phyloP scores from a whole-genome alignment of 2,797 vertebrate species.

The Gymnocypris eckloni region DNA sequence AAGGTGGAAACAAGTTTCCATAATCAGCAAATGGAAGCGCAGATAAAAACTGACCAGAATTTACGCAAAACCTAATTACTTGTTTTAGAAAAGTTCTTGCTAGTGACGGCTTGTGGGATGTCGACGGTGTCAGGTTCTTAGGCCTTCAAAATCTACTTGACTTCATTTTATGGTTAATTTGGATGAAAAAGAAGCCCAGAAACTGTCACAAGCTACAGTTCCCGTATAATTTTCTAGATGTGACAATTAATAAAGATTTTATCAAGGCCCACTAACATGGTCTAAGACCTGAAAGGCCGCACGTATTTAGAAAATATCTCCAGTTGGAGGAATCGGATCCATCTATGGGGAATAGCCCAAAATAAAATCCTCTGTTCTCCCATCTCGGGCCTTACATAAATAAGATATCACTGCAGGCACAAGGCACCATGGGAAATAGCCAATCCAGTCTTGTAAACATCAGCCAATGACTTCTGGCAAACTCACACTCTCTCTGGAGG shows the following conservation, averaged over 20 bases:
- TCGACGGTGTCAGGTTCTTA: slow-evolving; percentile 1
- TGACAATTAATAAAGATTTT: slow-evolving; percentile 60
- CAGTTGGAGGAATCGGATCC: slow-evolving; percentile 78
- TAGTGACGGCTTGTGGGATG: background rate
- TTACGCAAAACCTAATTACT: slow-evolving; percentile 14
- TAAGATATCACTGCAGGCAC: slow-evolving; percentile 84
- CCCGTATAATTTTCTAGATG: slow-evolving; percentile 29
- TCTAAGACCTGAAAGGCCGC: slow-evolving; percentile 74
- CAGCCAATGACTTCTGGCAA: slow-evolving; percentile 84
- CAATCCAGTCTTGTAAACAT: slow-evolving; percentile 85
- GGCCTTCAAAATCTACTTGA: slow-evolving; percentile 8
- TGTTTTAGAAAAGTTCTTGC: slow-evolving; percentile 3
- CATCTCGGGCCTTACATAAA: slow-evolving; percentile 85
- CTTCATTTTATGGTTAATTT: slow-evolving; percentile 32
- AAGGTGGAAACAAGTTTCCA: background rate
- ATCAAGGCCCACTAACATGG: slow-evolving; percentile 52
- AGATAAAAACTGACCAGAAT: slow-evolving; percentile 38
- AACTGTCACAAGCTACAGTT: slow-evolving; percentile 21
- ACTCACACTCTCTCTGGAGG: slow-evolving; percentile 71
- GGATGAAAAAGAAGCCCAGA: slow-evolving; percentile 41
- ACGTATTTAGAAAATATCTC: slow-evolving; percentile 81
- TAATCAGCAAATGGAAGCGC: slow-evolving; percentile 30
- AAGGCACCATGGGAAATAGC: slow-evolving; percentile 84
- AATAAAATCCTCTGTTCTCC: slow-evolving; percentile 86
- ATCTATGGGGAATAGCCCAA: slow-evolving; percentile 85